Percentiles rank a stretch among this genome's conserved stretches.
Evolutionary conservation across 2,797 vertebrate species (phyloP).

Genomic region (Acanthopagrus latus): DNA sequence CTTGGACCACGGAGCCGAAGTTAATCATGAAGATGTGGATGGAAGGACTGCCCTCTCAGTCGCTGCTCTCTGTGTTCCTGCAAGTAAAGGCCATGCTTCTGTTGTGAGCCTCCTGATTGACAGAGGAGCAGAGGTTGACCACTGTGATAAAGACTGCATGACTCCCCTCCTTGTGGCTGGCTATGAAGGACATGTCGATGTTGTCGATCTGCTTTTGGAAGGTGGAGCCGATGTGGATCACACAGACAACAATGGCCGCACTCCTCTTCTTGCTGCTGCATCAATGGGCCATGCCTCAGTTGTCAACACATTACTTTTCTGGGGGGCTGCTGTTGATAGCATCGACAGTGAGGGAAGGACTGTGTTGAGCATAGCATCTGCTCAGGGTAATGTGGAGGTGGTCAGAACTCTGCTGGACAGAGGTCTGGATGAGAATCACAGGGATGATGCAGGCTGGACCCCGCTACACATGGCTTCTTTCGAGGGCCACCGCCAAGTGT

Average conservation of each 20-base stretch:
- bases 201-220: constrained; percentile 96
- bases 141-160: constrained; percentile 99
- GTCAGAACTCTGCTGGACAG: constrained; percentile 98
- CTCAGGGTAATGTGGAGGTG: constrained; percentile 98
- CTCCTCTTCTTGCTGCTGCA: constrained; percentile 96
- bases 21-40: constrained; percentile 97
- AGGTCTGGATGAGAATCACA: constrained; percentile 97
- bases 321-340: constrained; percentile 98
- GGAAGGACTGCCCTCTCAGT: constrained; percentile 96
- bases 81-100: constrained; percentile 96
- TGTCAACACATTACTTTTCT: constrained; percentile 96
- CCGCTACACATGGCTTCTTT: constrained; percentile 98
- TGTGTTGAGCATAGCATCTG: constrained; percentile 97
- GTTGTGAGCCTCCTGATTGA: constrained; percentile 97
- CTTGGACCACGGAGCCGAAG: constrained; percentile 94
- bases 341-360: constrained; percentile 98
- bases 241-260: constrained; percentile 96
- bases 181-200: constrained; percentile 98
- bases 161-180: constrained; percentile 97
- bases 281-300: constrained; percentile 98
- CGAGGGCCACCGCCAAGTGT: constrained; percentile 96
- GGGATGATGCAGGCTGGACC: constrained; percentile 98
- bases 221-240: constrained; percentile 98
- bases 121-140: constrained; percentile 95
- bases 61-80: constrained; percentile 96